These are phyloP conservation scores for Spinibarbus caldwelli DNA, from an alignment of 2,797 vertebrate genomes.

Conservation along the genomic window DNA sequence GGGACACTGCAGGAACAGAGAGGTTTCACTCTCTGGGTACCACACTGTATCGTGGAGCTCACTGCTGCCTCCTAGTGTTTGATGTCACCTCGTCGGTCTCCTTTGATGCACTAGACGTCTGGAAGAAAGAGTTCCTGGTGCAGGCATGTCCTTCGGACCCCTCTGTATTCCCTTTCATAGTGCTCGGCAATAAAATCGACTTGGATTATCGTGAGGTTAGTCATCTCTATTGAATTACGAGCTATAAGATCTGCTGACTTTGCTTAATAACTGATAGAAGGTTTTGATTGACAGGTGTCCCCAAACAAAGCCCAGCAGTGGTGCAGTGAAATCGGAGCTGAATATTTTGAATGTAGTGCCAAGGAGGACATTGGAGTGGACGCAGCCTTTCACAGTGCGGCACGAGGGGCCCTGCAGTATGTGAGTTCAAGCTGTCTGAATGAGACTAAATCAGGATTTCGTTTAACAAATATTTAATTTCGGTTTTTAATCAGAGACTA, in stretches of 20 bases:
- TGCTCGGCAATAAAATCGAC: constrained; percentile 77
- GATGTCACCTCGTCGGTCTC: constrained; percentile 72
- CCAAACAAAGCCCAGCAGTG: constrained; percentile 56
- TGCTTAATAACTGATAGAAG: not conserved
- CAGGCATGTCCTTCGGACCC: constrained; percentile 68
- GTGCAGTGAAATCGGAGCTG: constrained; percentile 64
- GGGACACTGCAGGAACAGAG: constrained; percentile 77
- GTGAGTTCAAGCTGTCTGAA: constrained; percentile 45
- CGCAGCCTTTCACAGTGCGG: constrained; percentile 62
- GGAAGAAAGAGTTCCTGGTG: constrained; percentile 75
- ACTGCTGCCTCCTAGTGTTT: constrained; percentile 78
- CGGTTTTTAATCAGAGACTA: not conserved
- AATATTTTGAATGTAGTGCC: constrained; percentile 73
- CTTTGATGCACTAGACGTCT: constrained; percentile 70
- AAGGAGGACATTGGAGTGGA: constrained; percentile 67
- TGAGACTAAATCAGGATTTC: not conserved
- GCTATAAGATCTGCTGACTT: not conserved
- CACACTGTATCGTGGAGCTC: constrained; percentile 69
- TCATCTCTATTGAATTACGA: not conserved
- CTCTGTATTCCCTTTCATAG: constrained; percentile 71
- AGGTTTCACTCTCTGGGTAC: constrained; percentile 76
- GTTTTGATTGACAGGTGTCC: constrained; percentile 62
- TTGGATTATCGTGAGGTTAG: constrained; percentile 63
- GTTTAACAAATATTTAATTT: not conserved
- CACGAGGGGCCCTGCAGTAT: constrained; percentile 61